Evolutionary conservation across 1,140 invertebrate species (phyloP).

Genomic region (Cydia fagiglandana): DNA sequence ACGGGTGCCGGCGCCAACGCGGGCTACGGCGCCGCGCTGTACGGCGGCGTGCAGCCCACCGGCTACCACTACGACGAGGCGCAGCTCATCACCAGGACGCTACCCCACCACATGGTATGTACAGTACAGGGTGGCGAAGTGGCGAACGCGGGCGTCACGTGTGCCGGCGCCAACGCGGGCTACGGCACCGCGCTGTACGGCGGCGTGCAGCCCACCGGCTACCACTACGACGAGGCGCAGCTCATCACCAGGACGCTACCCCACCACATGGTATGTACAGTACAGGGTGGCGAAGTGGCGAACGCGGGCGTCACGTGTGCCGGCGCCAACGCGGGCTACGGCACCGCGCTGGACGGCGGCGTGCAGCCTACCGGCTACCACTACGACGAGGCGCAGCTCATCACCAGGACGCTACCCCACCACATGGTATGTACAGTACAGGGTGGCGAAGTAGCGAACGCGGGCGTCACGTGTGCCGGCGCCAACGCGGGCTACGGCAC

Average conservation of each 20-base stretch:
- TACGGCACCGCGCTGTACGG: constrained; percentile 68
- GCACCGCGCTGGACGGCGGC: constrained; percentile 64
- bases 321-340: constrained; percentile 47
- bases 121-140: no score
- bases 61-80: constrained; percentile 63
- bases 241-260: constrained; percentile 60
- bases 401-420: constrained; percentile 61
- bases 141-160: constrained; percentile 29
- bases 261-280: constrained; percentile 57
- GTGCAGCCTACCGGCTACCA: constrained; percentile 53
- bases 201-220: constrained; percentile 51
- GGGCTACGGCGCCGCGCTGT: constrained; percentile 63
- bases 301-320: constrained; percentile 35
- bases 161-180: constrained; percentile 40
- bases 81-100: constrained; percentile 57
- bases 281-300: constrained; percentile 4
- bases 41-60: constrained; percentile 54
- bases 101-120: constrained; percentile 63
- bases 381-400: constrained; percentile 64
- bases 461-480: constrained; percentile 34
- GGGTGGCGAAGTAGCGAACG: not conserved
- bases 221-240: constrained; percentile 63
- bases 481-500: constrained; percentile 52
- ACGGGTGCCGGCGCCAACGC: constrained; percentile 37
- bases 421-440: constrained; percentile 51